These are phyloP conservation scores for Drosophila pegasa DNA, from an alignment of 2,888 invertebrate species.

Conservation along the genomic window DNA sequence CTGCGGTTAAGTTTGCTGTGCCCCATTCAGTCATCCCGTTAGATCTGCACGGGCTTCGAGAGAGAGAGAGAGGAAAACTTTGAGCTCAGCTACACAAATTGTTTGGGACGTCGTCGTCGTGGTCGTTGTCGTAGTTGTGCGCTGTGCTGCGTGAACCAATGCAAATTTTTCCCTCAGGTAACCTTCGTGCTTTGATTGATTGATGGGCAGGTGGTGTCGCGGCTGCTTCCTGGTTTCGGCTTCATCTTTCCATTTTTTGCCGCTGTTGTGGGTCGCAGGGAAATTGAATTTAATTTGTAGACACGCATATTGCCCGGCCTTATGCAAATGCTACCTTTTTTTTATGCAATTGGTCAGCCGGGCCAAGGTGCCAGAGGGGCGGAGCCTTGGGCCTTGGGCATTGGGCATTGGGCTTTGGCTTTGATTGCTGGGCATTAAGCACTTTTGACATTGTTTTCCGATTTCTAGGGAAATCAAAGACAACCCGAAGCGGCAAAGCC, in stretches of 20 bases:
- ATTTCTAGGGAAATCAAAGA: constrained; percentile 75
- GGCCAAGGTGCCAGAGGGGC: constrained; percentile 21
- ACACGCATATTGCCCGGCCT: constrained; percentile 61
- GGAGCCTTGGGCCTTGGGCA: not conserved
- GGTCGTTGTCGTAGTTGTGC: constrained; percentile 17
- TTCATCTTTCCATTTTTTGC: constrained; percentile 4
- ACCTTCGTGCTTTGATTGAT: constrained; percentile 79
- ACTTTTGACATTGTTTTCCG: constrained; percentile 71
- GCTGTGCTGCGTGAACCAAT: constrained; percentile 70
- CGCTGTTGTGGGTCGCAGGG: constrained; percentile 19
- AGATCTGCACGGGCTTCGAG: constrained; percentile 30
- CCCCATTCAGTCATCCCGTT: constrained; percentile 52
- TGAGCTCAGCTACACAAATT: constrained; percentile 57
- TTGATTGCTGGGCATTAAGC: constrained; percentile 71
- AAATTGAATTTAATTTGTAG: constrained; percentile 80
- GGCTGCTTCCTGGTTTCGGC: constrained; percentile 44
- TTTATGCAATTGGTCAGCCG: constrained; percentile 28
- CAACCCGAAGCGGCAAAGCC: constrained; percentile 28
- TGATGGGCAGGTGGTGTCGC: constrained; percentile 63
- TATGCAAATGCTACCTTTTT: constrained; percentile 67
- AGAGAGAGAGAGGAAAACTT: constrained; percentile 21
- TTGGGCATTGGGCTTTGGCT: constrained; percentile 25
- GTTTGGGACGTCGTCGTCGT: constrained; percentile 62
- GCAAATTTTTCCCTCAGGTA: constrained; percentile 78
- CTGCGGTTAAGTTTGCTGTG: constrained; percentile 74